Evolutionary conservation across 2,797 vertebrate species (phyloP).

Genomic region (Sebastes dallii): DNA sequence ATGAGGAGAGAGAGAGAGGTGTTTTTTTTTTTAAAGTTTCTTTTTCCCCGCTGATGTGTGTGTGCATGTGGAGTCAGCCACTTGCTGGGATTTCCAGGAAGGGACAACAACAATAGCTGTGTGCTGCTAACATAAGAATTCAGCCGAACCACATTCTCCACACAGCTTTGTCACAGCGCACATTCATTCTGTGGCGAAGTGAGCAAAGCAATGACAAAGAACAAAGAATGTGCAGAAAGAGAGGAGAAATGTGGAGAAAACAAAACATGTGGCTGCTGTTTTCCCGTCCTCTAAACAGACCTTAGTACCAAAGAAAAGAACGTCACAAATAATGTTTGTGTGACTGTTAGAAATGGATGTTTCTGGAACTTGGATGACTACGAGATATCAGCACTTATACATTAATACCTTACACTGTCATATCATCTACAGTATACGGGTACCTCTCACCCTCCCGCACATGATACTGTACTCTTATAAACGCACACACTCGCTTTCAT

Average conservation of each 20-base stretch:
- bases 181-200: slow-evolving; percentile 52
- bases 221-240: slow-evolving; percentile 43
- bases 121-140: slow-evolving; percentile 55
- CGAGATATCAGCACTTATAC: background rate
- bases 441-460: slow-evolving; percentile 3
- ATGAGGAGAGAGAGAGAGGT: background rate
- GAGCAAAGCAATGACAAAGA: slow-evolving; percentile 52
- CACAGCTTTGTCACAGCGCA: slow-evolving; percentile 47
- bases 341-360: slow-evolving; percentile 14
- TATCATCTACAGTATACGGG: background rate
- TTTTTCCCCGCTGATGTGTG: background rate
- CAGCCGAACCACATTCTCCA: slow-evolving; percentile 56
- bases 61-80: slow-evolving; percentile 9
- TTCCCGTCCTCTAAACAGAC: slow-evolving; percentile 6
- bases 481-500: background rate
- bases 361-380: slow-evolving; percentile 13
- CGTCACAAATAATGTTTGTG: slow-evolving; percentile 2
- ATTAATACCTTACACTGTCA: background rate
- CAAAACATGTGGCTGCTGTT: slow-evolving; percentile 46
- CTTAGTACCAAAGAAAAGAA: slow-evolving; percentile 8
- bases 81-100: slow-evolving; percentile 65
- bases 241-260: slow-evolving; percentile 33
- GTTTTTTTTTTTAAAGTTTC: background rate
- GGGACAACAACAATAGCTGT: slow-evolving; percentile 66
- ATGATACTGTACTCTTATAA: background rate